Base-by-base conservation (phyloP, 92 coral and sea anemone species). In the Siderastrea radians region DNA sequence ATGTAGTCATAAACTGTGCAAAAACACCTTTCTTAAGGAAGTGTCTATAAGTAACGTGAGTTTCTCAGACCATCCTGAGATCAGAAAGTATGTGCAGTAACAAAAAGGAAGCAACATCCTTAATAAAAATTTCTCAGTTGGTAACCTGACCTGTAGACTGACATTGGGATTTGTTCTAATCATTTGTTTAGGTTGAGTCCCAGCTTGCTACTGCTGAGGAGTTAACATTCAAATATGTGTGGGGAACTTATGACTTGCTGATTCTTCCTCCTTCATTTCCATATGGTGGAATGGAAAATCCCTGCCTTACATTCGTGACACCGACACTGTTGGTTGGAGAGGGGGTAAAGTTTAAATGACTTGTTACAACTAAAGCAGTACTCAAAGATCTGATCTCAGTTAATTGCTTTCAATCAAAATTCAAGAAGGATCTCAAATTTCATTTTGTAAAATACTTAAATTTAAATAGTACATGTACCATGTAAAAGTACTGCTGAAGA, bases 211-310 rank as follows among this genome's bases (percentile, higher is more conserved):
- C 94, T 16, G 98, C 98, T 6, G 98, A 95, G 84, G 92, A 92
- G 47, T 74, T 95, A 67, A 94, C 94, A 2, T 95, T 95, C 57
- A 87, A 90, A 4, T 95, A 95, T 69, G 96, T 75, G 1, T 95
- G 96, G 96, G 96, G 96, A 3, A 86, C 79, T 9, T 95, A 95
- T 46, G 96, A 95, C 86, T 90, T 95, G 7, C 96, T 95, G 16
- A 86, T 95, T 64, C 95, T 95, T 0, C 98, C 98, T 9, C 98
- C 98, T n/a, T 95, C 98, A 52, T 95, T 95, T 57, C 98, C 98
- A 0, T 95, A 95, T 79, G 98, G 98, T 9, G 98, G 98, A 60
- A 95, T 95, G 98, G 98, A 95, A 71, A 95, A 95, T 80, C 98
- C 98, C 3, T 95, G 96, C 69, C 86, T 95, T 66, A 95, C 98